phyloP scores from a whole-genome alignment of 2,113 vertebrate species.

The Uria aalge region DNA sequence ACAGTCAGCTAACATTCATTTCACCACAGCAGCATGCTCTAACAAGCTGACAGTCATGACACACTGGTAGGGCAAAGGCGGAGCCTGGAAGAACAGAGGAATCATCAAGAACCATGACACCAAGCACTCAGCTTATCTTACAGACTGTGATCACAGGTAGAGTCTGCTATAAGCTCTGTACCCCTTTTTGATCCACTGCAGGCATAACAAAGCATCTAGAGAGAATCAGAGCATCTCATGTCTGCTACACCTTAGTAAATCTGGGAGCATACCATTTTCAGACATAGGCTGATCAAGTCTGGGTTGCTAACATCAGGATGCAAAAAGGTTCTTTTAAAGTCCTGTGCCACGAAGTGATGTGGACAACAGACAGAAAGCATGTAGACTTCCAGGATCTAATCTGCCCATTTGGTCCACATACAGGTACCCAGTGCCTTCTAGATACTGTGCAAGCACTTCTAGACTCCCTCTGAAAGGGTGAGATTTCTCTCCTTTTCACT shows the following conservation, averaged over 20 bases:
- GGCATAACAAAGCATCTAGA: neutral
- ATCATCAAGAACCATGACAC: neutral
- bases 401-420: neutral
- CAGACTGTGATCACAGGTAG: neutral
- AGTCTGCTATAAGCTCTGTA: neutral
- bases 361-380: neutral
- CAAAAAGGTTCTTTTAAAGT: neutral
- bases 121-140: neutral
- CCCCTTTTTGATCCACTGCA: neutral
- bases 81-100: neutral
- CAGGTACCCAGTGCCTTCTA: neutral
- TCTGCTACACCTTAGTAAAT: neutral
- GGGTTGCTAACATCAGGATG: neutral
- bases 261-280: neutral
- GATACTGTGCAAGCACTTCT: neutral
- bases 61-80: neutral
- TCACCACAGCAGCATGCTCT: neutral
- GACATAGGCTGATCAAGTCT: neutral
- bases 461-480: neutral
- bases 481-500: neutral
- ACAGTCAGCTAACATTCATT: neutral
- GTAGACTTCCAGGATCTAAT: neutral
- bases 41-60: neutral
- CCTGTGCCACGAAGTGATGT: neutral
- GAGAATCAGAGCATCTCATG: neutral